Evolutionary conservation across 2,888 invertebrate genomes (phyloP).

Genomic region (Chirona hameri): DNA sequence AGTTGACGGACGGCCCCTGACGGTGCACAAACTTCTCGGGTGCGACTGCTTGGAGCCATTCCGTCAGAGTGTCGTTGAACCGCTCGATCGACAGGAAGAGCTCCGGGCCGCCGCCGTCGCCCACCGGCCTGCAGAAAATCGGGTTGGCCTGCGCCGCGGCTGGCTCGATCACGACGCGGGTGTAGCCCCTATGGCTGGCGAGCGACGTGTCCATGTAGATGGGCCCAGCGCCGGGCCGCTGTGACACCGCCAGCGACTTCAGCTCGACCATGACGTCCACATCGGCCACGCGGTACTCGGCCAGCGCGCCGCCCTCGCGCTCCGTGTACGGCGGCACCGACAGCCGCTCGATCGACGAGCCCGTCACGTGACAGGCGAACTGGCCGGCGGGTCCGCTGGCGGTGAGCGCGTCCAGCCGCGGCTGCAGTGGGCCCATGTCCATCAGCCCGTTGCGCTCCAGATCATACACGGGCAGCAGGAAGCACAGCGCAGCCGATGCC

Average conservation of each 20-base stretch:
- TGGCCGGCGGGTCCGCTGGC: not conserved
- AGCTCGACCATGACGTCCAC: not conserved
- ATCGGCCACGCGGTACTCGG: not conserved
- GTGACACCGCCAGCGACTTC: not conserved
- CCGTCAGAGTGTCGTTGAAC: not conserved
- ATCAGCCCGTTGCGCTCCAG: not conserved
- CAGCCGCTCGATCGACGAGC: not conserved
- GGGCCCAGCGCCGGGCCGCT: not conserved
- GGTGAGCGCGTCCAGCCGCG: not conserved
- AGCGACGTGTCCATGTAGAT: not conserved
- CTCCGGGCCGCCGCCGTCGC: not conserved
- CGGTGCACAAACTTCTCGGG: not conserved
- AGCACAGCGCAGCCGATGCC: not conserved
- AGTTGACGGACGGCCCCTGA: not conserved
- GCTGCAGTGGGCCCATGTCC: not conserved
- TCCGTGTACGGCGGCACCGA: not conserved
- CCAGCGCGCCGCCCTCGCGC: not conserved
- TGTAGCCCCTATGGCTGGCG: not conserved
- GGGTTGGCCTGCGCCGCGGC: not conserved
- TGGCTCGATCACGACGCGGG: not conserved
- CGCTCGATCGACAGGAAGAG: not conserved
- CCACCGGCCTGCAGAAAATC: not conserved
- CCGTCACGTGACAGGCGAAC: not conserved
- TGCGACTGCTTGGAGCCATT: not conserved
- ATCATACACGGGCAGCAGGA: not conserved